Evolutionary conservation across 2,888 invertebrate species (phyloP), one percentile per base, ranked within the genome.

Genomic region (Xylophagus ater): DNA sequence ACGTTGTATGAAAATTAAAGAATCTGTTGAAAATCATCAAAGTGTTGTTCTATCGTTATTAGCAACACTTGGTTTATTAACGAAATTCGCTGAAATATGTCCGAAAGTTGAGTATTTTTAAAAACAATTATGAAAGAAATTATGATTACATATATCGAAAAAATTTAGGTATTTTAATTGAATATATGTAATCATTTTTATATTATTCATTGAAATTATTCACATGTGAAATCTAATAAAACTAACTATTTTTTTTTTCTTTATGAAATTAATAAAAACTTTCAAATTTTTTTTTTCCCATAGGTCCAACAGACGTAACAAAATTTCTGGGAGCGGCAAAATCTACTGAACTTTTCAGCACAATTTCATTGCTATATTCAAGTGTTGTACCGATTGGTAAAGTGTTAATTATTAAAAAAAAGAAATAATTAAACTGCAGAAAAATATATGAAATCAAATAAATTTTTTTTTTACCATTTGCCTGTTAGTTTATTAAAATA

Each of bases 1-100:
- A 45, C 79, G 78, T 57, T 79, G 80, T 59, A 69, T 74, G 52
- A 73, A 75, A 49, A 77, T 82, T 26, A 72, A 78, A 40, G 78
- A 78, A 49, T 77, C 81, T 8, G 72, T 65, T 45, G 65, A 65
- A 45, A 53, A 55, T 48, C 58, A 65, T 49, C 62, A 65, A 45
- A 56, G 61, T 53, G 59, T 62, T 41, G 57, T 65, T 41, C 49
- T 65, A 36, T 60, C 64, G 28, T 50, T 65, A 44, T 40, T 65
- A 51, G 62, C 65, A 44, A 62, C 63, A 38, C 51, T 65, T 45
- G 65, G 65, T 28, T 57, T 65, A 51, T 52, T 65, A 13, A 62
- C 64, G 24, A 57, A 62, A 35, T 62, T 65, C 51, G 54, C 61
- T 48, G 65, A 65, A 54, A 54, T 62, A 39, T 65, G 63, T 48